phyloP scores from a whole-genome alignment of 2,888 invertebrate genomes.

The Rosalia funebris region DNA sequence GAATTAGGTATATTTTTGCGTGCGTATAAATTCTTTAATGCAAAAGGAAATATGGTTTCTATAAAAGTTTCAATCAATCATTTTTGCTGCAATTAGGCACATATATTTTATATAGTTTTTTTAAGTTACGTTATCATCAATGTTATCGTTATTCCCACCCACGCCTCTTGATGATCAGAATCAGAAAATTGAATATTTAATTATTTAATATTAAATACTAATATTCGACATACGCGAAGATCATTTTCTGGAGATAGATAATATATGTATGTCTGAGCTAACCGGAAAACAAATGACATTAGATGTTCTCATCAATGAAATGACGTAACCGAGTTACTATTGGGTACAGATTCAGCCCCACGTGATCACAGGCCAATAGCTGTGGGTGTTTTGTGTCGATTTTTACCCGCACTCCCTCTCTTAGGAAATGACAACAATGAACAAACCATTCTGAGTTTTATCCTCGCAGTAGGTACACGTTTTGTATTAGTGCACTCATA shows the following conservation, averaged over 20 bases:
- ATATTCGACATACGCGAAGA: conserved; percentile 16
- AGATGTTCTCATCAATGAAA: conserved; percentile 64
- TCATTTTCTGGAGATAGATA: conserved; percentile 15
- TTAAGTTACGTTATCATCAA: too few species aligned
- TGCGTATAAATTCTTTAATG: too few species aligned
- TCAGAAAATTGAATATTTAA: too few species aligned
- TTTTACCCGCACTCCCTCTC: conserved; percentile 53
- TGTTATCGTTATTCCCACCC: too few species aligned
- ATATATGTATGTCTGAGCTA: conserved; percentile 14
- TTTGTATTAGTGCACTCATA: conserved; percentile 26
- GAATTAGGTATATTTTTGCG: too few species aligned
- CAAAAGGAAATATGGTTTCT: too few species aligned
- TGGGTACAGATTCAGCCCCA: conserved; percentile 56
- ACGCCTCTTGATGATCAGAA: too few species aligned
- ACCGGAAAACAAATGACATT: conserved; percentile 18
- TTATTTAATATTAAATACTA: too few species aligned
- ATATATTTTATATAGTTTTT: too few species aligned
- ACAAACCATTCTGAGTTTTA: conserved; percentile 51
- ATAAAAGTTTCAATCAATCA: too few species aligned
- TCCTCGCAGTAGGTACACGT: conserved; percentile 40
- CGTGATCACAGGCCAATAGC: conserved; percentile 63
- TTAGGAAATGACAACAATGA: conserved; percentile 44
- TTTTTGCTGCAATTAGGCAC: too few species aligned
- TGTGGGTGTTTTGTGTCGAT: conserved; percentile 42
- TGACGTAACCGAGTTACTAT: conserved; percentile 64